Percentiles rank a stretch among this genome's conserved stretches.
These are phyloP conservation scores for Gnathonemus echidnorhynchus DNA, from an alignment of 2,113 vertebrate species.

Conservation along the genomic window DNA sequence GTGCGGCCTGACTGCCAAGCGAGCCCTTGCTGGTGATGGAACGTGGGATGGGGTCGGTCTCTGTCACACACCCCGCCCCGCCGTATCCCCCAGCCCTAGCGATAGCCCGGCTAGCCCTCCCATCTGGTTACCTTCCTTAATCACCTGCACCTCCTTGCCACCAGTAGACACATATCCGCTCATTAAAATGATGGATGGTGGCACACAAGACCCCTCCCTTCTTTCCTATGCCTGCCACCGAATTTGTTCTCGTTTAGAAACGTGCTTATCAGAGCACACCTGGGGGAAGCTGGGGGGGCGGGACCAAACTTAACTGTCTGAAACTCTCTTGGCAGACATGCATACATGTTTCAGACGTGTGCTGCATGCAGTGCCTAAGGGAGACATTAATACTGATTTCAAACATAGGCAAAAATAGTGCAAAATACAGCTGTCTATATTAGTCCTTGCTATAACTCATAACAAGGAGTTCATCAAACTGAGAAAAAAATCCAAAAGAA, in stretches of 20 bases:
- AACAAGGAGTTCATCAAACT: not conserved
- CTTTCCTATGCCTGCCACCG: conserved; percentile 48
- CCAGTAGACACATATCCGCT: conserved; percentile 62
- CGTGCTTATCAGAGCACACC: conserved; percentile 62
- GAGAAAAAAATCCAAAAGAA: not conserved
- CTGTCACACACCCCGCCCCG: conserved; percentile 28
- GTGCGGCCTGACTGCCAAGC: not conserved
- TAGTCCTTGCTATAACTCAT: too few species aligned
- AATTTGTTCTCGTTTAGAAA: conserved; percentile 64
- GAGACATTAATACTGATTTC: not conserved
- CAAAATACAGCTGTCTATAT: not conserved
- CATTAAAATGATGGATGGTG: conserved; percentile 84
- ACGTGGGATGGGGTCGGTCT: not conserved
- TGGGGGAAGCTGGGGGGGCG: conserved; percentile 40
- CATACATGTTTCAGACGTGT: not conserved
- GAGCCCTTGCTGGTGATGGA: conserved; percentile 1
- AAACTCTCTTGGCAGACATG: not conserved
- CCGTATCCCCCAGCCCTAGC: conserved; percentile 34
- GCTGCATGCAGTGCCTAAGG: not conserved
- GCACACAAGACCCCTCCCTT: conserved; percentile 41
- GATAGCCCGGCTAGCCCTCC: conserved; percentile 52
- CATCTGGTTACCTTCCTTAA: conserved; percentile 66
- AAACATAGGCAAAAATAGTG: not conserved
- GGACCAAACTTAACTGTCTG: not conserved
- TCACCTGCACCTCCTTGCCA: conserved; percentile 73